Evolutionary conservation across 2,888 invertebrate species (phyloP).

Genomic region (Athrips mouffetella): DNA sequence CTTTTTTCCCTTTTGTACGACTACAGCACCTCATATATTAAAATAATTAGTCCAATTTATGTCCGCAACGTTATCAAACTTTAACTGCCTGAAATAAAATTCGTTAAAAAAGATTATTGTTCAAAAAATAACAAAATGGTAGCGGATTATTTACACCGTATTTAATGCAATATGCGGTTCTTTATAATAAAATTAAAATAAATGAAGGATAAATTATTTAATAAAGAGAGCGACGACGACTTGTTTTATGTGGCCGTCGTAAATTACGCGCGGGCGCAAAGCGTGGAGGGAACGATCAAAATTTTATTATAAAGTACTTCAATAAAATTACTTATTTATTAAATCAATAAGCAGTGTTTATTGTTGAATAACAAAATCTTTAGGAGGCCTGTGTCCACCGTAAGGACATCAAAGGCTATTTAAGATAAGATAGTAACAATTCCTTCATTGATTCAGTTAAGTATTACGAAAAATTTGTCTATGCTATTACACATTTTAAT

Average conservation of each 20-base stretch:
- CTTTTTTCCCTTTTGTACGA: conserved; percentile 11
- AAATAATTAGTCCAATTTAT: conserved; percentile 25
- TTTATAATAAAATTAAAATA: conserved; percentile 20
- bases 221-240: conserved; percentile 30
- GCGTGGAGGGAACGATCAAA: background rate
- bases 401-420: no score
- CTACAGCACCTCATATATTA: conserved; percentile 13
- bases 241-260: conserved; percentile 25
- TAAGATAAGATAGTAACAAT: no score
- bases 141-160: conserved; percentile 31
- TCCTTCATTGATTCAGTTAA: no score
- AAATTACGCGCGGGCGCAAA: no score
- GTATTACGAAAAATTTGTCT: no score
- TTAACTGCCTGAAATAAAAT: conserved; percentile 27
- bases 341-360: no score
- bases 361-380: no score
- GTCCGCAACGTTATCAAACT: conserved; percentile 32
- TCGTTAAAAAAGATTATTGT: conserved; percentile 21
- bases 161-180: conserved; percentile 10
- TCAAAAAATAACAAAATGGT: conserved; percentile 22
- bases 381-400: no score
- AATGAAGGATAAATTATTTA: conserved; percentile 24
- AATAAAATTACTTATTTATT: no score
- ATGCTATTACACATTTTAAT: no score
- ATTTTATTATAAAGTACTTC: background rate